A percentile compares a stretch with the other conserved stretches of the same genome.
Evolutionary conservation across 2,888 invertebrate species (phyloP).

Genomic region (Charanyca ferruginea): DNA sequence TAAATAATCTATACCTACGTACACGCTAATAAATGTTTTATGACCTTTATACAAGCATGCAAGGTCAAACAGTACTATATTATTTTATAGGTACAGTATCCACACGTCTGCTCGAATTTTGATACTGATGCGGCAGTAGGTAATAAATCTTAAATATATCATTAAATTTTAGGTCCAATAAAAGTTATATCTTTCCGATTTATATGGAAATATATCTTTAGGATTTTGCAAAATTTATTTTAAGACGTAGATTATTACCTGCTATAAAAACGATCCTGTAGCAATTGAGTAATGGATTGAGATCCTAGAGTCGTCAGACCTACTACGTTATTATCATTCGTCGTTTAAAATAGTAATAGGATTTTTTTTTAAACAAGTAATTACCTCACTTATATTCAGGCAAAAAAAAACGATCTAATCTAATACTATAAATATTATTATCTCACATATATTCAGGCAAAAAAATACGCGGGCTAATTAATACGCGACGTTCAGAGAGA

Average conservation of each 20-base stretch:
- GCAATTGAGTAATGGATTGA: neutral
- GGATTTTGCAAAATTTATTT: neutral
- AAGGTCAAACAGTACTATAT: constrained; percentile 49
- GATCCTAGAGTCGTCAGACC: neutral
- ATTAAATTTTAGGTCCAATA: constrained; percentile 36
- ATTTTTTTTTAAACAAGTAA: no score
- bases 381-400: no score
- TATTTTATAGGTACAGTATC: constrained; percentile 23
- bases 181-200: constrained; percentile 25
- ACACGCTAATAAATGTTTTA: constrained; percentile 47
- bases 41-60: constrained; percentile 38
- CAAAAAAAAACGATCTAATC: no score
- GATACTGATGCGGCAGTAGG: constrained; percentile 34
- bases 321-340: neutral
- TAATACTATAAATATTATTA: no score
- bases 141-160: constrained; percentile 42
- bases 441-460: neutral
- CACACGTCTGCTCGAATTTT: constrained; percentile 27
- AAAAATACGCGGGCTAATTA: no score
- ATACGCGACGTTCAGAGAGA: neutral
- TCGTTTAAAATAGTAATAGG: no score
- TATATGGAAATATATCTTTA: neutral
- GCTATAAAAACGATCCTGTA: neutral
- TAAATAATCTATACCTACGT: constrained; percentile 47
- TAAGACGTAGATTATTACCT: neutral